phyloP scores from a whole-genome alignment of 1,140 invertebrate species.

The Papilio polyxenes region DNA sequence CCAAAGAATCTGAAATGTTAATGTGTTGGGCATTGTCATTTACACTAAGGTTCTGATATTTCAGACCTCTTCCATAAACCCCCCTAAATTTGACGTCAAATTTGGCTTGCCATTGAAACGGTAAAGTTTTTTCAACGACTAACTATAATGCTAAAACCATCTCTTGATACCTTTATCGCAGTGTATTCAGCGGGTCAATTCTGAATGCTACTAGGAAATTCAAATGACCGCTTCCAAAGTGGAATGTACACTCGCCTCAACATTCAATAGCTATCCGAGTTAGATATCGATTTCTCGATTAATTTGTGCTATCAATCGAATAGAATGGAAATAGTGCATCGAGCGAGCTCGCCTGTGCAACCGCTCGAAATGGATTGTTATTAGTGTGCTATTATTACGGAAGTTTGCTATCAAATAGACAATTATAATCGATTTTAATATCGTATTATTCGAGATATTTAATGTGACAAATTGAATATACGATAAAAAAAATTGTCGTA shows the following conservation, averaged over 20 bases:
- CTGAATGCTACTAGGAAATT: constrained; percentile 18
- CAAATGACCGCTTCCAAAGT: constrained; percentile 7
- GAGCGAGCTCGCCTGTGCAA: neutral
- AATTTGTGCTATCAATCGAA: constrained; percentile 36
- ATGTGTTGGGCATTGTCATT: no score
- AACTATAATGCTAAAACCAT: neutral
- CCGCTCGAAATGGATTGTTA: constrained; percentile 4
- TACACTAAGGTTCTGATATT: no score
- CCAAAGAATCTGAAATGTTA: no score
- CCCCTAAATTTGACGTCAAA: neutral
- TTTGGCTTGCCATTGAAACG: neutral
- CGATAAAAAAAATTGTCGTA: no score
- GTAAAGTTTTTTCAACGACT: neutral
- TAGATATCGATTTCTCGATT: constrained; percentile 36
- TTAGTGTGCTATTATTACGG: neutral
- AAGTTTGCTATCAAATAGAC: neutral
- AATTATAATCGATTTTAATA: neutral
- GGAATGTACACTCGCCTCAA: constrained; percentile 16
- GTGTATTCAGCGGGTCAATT: constrained; percentile 6
- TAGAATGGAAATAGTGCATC: constrained; percentile 33
- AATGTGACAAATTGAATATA: no score
- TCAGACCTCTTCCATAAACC: no score
- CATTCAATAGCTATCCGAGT: constrained; percentile 16
- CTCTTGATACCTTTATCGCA: neutral
- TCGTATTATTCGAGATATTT: no score